phyloP scores from a whole-genome alignment of 2,797 vertebrate species.

The Syncerus caffer region DNA sequence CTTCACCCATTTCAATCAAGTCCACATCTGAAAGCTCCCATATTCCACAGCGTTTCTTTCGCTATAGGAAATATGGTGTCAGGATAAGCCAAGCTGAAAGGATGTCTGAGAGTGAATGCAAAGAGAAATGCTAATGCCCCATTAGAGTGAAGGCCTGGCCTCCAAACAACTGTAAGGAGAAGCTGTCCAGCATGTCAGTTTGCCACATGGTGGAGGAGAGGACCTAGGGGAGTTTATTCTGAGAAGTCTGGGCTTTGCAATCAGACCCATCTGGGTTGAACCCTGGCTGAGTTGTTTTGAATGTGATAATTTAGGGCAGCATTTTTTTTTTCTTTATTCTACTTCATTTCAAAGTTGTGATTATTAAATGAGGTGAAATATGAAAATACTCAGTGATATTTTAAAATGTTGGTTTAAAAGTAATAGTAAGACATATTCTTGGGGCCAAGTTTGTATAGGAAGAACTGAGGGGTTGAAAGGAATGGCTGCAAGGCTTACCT shows the following conservation, averaged over 20 bases:
- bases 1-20: conserved; percentile 63
- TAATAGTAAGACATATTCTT: not conserved
- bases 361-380: not conserved
- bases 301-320: not conserved
- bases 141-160: not conserved
- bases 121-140: conserved; percentile 25
- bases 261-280: conserved; percentile 15
- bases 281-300: not conserved
- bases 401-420: not conserved
- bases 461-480: not conserved
- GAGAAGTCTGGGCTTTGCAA: not conserved
- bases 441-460: not conserved
- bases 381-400: not conserved
- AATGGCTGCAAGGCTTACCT: not conserved
- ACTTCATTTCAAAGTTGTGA: not conserved
- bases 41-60: conserved; percentile 50
- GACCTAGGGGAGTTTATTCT: not conserved
- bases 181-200: not conserved
- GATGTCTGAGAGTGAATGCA: conserved; percentile 42
- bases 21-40: conserved; percentile 48
- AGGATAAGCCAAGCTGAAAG: conserved; percentile 36
- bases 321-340: not conserved
- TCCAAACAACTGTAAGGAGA: conserved; percentile 1
- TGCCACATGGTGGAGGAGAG: not conserved
- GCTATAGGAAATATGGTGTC: conserved; percentile 52